These are phyloP conservation scores for Sturnus vulgaris DNA, from an alignment of 2,113 vertebrate genomes.

Conservation along the genomic window DNA sequence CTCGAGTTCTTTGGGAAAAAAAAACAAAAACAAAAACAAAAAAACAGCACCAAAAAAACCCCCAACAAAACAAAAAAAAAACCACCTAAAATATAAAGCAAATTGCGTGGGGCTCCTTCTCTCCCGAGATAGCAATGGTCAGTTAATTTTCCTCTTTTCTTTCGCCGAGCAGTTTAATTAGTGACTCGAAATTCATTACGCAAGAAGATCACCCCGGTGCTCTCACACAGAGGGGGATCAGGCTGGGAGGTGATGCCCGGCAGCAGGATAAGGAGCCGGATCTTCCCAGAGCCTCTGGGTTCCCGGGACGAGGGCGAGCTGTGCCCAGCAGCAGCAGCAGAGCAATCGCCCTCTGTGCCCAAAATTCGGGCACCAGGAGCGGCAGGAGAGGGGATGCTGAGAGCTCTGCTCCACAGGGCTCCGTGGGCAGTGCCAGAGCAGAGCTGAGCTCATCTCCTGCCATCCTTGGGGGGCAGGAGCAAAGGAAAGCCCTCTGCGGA, in stretches of 20 bases:
- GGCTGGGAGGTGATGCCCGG: background rate
- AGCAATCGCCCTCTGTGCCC: background rate
- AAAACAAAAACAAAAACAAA: too few relatives aligned
- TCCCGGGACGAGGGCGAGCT: background rate
- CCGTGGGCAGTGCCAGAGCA: background rate
- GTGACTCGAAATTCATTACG: too few relatives aligned
- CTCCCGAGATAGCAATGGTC: background rate
- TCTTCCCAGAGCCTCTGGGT: background rate
- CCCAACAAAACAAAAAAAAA: too few relatives aligned
- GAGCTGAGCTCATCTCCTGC: background rate
- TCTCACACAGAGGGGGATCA: fast-evolving
- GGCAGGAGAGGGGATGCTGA: fast-evolving
- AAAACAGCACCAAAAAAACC: background rate
- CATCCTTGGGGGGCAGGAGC: background rate
- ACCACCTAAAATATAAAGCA: background rate
- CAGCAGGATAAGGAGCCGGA: fast-evolving
- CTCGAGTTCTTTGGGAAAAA: background rate
- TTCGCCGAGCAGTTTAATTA: background rate
- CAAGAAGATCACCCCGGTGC: background rate
- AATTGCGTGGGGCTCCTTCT: background rate
- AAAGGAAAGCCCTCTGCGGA: background rate
- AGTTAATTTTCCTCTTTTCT: background rate
- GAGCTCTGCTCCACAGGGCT: background rate
- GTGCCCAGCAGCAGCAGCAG: background rate
- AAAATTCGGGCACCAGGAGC: fast-evolving